A percentile compares a stretch with the other conserved stretches of the same genome.
phyloP scores from a whole-genome alignment of 2,888 invertebrate genomes.

The Blastobasis lacticolella region DNA sequence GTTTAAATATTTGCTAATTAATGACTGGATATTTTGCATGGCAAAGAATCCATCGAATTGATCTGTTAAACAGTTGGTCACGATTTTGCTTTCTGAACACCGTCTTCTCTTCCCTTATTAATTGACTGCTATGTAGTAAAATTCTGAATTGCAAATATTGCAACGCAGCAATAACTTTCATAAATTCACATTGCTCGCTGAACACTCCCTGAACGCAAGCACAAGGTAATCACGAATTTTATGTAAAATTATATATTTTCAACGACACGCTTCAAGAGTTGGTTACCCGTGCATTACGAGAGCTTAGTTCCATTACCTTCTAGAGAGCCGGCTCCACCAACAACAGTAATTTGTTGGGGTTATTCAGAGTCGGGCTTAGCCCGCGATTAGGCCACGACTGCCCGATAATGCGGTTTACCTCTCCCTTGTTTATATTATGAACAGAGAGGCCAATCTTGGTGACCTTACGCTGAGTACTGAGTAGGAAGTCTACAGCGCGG shows the following conservation, averaged over 20 bases:
- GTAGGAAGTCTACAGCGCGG: too few relatives aligned
- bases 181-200: neutral
- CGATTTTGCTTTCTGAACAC: too few relatives aligned
- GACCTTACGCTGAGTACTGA: too few relatives aligned
- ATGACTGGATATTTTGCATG: too few relatives aligned
- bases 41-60: too few relatives aligned
- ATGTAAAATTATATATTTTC: slow-evolving; percentile 4
- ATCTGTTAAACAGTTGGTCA: too few relatives aligned
- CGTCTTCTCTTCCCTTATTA: too few relatives aligned
- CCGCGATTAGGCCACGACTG: slow-evolving; percentile 33
- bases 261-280: slow-evolving; percentile 1
- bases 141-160: too few relatives aligned
- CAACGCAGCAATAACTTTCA: neutral
- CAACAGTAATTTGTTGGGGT: slow-evolving; percentile 41
- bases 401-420: slow-evolving; percentile 36
- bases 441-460: neutral
- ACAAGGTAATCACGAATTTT: too few relatives aligned
- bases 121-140: too few relatives aligned
- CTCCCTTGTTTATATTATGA: slow-evolving; percentile 1
- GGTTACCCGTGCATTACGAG: slow-evolving; percentile 8
- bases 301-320: slow-evolving; percentile 18
- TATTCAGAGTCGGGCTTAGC: slow-evolving; percentile 25
- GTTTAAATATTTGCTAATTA: too few relatives aligned
- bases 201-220: too few relatives aligned
- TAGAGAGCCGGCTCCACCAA: slow-evolving; percentile 22